These are phyloP conservation scores for Hippoglossus stenolepis DNA, from an alignment of 2,113 vertebrate genomes.

Conservation along the genomic window DNA sequence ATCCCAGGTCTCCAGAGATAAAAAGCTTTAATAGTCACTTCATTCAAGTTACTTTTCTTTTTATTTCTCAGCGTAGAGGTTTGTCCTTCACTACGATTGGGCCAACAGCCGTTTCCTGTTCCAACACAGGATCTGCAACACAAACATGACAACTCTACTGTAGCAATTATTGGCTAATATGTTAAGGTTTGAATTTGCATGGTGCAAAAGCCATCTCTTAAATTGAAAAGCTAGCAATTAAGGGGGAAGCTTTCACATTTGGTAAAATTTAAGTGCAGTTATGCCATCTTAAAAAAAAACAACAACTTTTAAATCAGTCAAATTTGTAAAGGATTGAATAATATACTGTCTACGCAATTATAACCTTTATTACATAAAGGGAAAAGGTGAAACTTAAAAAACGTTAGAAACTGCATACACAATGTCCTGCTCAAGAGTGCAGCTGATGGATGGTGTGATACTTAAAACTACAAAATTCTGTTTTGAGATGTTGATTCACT, in stretches of 20 bases:
- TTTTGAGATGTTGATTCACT: no score
- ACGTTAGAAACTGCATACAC: no score
- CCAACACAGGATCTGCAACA: conserved; percentile 41
- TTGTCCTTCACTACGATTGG: conserved; percentile 54
- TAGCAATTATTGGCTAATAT: neutral
- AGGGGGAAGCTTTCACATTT: no score
- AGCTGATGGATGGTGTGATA: neutral
- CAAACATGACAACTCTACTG: neutral
- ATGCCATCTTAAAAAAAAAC: no score
- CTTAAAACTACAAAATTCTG: no score
- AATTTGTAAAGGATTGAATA: no score
- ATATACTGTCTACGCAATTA: no score
- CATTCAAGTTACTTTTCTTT: neutral
- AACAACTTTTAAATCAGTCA: no score
- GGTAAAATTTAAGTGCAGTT: no score
- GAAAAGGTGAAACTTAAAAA: no score
- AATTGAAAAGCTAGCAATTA: neutral
- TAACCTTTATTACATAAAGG: no score
- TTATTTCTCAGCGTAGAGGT: neutral
- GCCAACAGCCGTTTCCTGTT: conserved; percentile 40
- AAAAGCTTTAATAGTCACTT: neutral
- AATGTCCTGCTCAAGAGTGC: no score
- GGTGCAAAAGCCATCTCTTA: neutral
- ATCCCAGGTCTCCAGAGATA: neutral
- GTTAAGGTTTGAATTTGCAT: neutral